Evolutionary conservation across 2,888 invertebrate species (phyloP).

Genomic region (Microctonus aethiopoides): DNA sequence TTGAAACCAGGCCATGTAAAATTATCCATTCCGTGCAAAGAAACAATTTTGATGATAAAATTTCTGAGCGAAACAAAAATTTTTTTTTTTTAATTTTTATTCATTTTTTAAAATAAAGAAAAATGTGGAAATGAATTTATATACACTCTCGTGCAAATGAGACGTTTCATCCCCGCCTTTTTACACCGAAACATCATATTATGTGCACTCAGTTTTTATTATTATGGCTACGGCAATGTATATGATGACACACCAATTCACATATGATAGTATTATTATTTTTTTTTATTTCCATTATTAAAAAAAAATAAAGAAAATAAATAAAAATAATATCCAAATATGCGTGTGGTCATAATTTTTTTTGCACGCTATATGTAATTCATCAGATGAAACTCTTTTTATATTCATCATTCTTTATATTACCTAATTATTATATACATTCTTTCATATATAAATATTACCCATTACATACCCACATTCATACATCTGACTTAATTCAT

Average conservation of each 20-base stretch:
- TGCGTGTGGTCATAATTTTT: too few relatives aligned
- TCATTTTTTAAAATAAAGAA: neutral
- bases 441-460: neutral
- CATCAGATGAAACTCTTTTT: neutral
- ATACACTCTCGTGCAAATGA: slow-evolving; percentile 19
- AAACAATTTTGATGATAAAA: slow-evolving; percentile 4
- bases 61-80: neutral
- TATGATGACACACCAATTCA: neutral
- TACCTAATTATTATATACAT: too few relatives aligned
- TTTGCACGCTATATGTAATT: slow-evolving; percentile 3
- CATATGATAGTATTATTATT: neutral
- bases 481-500: neutral
- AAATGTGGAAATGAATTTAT: neutral
- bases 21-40: slow-evolving; percentile 8
- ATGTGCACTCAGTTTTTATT: slow-evolving; percentile 31
- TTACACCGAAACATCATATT: slow-evolving; percentile 26
- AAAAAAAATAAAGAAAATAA: too few relatives aligned
- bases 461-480: neutral
- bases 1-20: neutral
- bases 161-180: slow-evolving; percentile 21
- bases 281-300: too few relatives aligned
- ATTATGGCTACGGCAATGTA: neutral
- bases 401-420: neutral
- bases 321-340: slow-evolving; percentile 1
- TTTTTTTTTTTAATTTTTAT: neutral